These are phyloP conservation scores for Chondrilla cf. caribensis DNA, from an alignment of 37 sponge, comb jelly and placozoan species.

Conservation along the genomic window DNA sequence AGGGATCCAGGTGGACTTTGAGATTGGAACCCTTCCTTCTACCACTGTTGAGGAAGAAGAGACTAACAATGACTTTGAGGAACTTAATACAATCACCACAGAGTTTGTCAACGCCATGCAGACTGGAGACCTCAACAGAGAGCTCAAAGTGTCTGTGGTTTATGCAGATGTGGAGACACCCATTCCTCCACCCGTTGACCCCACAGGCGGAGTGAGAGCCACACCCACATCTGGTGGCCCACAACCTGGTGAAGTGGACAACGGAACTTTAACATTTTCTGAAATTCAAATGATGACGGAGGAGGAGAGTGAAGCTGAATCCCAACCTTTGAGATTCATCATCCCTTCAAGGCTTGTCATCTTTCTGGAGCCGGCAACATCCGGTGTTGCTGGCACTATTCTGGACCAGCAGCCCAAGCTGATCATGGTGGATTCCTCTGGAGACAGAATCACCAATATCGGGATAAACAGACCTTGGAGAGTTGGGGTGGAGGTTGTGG, in stretches of 20 bases:
- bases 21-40: slow-evolving; percentile 55
- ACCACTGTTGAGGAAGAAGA: neutral
- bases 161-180: slow-evolving; percentile 51
- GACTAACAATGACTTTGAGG: neutral
- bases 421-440: slow-evolving; percentile 46
- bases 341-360: neutral
- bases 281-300: slow-evolving; percentile 31
- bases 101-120: slow-evolving; percentile 50
- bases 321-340: neutral
- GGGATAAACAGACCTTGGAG: slow-evolving; percentile 41
- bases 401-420: neutral
- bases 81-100: slow-evolving; percentile 40
- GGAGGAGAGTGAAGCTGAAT: neutral
- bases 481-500: slow-evolving; percentile 42
- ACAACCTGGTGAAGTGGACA: slow-evolving; percentile 43
- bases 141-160: slow-evolving; percentile 40
- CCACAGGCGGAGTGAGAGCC: slow-evolving; percentile 59
- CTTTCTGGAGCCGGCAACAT: neutral
- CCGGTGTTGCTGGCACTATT: slow-evolving; percentile 11
- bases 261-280: slow-evolving; percentile 25
- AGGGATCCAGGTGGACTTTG: slow-evolving; percentile 43
- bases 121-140: slow-evolving; percentile 56
- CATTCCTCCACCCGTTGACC: slow-evolving; percentile 41
- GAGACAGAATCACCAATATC: slow-evolving; percentile 27
- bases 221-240: slow-evolving; percentile 62